A percentile compares a stretch with the other conserved stretches of the same genome.
Conservation (phyloP, 2,888 invertebrate genomes). For the Eupithecia insigniata region DNA sequence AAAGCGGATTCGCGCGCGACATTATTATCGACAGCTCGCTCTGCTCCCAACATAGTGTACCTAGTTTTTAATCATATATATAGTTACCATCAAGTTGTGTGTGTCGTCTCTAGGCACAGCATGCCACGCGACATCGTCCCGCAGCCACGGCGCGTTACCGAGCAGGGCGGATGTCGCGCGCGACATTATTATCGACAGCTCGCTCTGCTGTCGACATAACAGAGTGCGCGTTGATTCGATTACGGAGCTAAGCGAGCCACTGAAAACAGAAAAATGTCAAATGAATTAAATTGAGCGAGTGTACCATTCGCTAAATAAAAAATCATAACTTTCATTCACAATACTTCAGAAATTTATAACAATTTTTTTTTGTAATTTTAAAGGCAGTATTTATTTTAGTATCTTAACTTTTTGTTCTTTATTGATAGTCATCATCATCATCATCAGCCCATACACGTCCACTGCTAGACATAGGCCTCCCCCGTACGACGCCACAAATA, state of each 20-base stretch:
- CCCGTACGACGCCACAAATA: no score
- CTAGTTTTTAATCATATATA: neutral
- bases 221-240: constrained; percentile 64
- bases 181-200: constrained; percentile 61
- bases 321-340: no score
- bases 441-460: no score
- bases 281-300: neutral
- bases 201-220: constrained; percentile 68
- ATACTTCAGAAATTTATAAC: no score
- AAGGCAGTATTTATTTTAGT: no score
- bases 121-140: constrained; percentile 68
- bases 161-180: constrained; percentile 69
- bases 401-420: no score
- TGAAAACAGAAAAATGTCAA: constrained; percentile 37
- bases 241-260: constrained; percentile 63
- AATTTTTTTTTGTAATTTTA: no score
- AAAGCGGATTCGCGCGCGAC: constrained; percentile 67
- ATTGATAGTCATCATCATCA: no score
- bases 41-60: constrained; percentile 67
- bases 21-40: constrained; percentile 58
- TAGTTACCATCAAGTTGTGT: constrained; percentile 62
- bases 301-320: neutral
- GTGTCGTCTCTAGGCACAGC: constrained; percentile 46
- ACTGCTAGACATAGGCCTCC: no score
- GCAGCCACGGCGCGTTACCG: constrained; percentile 74